Evolutionary conservation across 2,113 vertebrate species (phyloP).

Genomic region (Mellivora capensis): DNA sequence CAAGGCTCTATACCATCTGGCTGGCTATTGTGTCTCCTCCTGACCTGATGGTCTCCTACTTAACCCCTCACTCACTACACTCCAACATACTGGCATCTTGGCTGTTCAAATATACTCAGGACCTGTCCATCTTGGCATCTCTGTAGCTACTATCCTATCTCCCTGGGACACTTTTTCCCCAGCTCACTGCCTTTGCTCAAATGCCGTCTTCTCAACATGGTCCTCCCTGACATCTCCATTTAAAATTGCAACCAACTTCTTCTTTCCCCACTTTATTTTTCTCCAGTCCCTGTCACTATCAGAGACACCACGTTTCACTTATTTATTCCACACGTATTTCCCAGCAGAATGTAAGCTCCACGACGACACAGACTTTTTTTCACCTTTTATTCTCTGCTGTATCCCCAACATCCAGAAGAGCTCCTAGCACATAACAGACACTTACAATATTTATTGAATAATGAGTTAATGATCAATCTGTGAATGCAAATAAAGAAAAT

Average conservation of each 20-base stretch:
- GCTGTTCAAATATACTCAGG: neutral
- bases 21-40: neutral
- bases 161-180: neutral
- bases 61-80: neutral
- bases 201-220: neutral
- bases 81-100: neutral
- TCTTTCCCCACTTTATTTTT: neutral
- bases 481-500: neutral
- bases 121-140: neutral
- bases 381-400: neutral
- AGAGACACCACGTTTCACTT: neutral
- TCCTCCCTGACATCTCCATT: neutral
- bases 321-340: neutral
- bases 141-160: neutral
- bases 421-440: neutral
- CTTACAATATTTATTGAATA: neutral
- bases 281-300: neutral
- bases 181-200: neutral
- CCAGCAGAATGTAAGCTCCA: neutral
- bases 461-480: neutral
- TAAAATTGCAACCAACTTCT: neutral
- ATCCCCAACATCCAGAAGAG: neutral
- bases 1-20: neutral
- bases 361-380: neutral
- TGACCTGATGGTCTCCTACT: neutral